Evolutionary conservation across 2,113 vertebrate genomes (phyloP), one percentile per base, ranked within the genome.

Genomic region (Neopipo cinnamomea): DNA sequence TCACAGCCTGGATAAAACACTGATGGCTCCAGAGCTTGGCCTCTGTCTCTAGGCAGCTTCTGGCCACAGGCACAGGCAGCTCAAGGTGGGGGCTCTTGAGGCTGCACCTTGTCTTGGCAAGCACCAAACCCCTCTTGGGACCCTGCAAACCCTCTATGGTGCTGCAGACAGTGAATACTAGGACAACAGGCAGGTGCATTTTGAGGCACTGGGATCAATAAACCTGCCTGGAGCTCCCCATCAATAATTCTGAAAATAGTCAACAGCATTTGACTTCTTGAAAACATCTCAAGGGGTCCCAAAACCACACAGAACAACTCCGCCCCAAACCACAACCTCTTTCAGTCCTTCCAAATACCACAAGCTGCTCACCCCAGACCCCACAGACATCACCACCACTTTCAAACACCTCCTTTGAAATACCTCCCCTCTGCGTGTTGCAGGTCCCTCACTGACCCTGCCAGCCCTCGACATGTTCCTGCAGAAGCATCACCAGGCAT

Each of bases 371-470:
- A 35, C 14, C 4, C 1, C 6, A 12, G 2, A 68, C n/a, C 41
- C 49, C 41, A 19, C 18, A 59, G 50, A 33, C 8, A 18, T 12
- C 70, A 30, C 30, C 24, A 3, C 21, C 9, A 20, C 14, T 44
- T n/a, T 2, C 2, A 28, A 86, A 61, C 7, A 9, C 20, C 13
- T 44, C 46, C 14, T 23, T 18, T 2, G 4, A 33, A 85, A 59
- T 8, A 12, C 30, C 13, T 47, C 42, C 12, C 28, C 14, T 17
- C 44, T 39, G 28, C 0, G 5, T 28, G 31, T 14, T 1, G 1
- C 66, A 46, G 37, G 22, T 56, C 6, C 37, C 18, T 14, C 74
- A 16, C 19, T 4, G 4, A 12, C 30, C 18, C 58, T 3, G 1
- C 18, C 18, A 14, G 8, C 5, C 20, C 23, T 22, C 49, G n/a